Evolutionary conservation across 2,797 vertebrate species (phyloP).

Genomic region (Okamejei kenojei): DNA sequence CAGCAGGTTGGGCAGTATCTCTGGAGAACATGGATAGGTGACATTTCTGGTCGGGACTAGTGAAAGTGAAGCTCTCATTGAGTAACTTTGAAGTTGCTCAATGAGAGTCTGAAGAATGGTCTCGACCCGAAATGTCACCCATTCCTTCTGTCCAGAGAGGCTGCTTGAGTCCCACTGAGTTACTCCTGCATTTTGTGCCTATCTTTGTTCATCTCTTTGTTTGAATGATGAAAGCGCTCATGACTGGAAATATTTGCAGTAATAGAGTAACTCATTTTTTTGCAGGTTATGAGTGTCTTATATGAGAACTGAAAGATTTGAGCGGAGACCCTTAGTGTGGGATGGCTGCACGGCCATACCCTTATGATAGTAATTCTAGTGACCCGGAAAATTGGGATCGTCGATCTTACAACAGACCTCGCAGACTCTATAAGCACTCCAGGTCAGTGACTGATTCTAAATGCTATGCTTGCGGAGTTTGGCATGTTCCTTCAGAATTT

Average conservation of each 20-base stretch:
- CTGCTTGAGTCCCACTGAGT: too few species aligned
- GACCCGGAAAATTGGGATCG: conserved; percentile 83
- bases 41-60: too few species aligned
- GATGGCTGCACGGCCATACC: conserved; percentile 82
- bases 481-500: neutral
- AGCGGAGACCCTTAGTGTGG: conserved; percentile 69
- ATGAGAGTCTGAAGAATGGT: too few species aligned
- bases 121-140: too few species aligned
- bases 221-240: conserved; percentile 55
- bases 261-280: conserved; percentile 46
- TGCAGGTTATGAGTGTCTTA: conserved; percentile 77
- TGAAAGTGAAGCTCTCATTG: too few species aligned
- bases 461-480: neutral
- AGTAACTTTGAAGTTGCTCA: too few species aligned
- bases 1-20: too few species aligned
- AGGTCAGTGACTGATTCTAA: conserved; percentile 64
- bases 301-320: conserved; percentile 65
- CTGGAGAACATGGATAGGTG: too few species aligned
- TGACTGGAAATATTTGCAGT: neutral
- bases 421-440: conserved; percentile 79
- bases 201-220: conserved; percentile 44
- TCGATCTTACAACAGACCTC: conserved; percentile 76
- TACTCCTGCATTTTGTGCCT: too few species aligned
- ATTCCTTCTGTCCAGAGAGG: too few species aligned
- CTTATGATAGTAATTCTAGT: conserved; percentile 92